Evolutionary conservation across 2,797 vertebrate genomes (phyloP), one percentile per base, ranked within the genome.

Genomic region (Ptychobarbus kaznakovi): DNA sequence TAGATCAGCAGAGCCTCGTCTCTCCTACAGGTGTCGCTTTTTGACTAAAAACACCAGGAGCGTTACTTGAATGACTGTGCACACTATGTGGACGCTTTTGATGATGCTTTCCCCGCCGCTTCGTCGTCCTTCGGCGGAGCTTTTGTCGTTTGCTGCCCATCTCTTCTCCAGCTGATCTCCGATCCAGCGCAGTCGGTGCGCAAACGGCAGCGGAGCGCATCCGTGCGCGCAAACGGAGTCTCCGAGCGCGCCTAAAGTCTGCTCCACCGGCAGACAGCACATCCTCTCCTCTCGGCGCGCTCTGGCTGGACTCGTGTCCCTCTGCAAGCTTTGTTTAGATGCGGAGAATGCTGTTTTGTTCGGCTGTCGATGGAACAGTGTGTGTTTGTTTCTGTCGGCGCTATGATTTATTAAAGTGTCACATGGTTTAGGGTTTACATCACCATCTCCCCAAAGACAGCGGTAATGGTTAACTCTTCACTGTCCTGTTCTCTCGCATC

Each of bases 371-470:
- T 90, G 90, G 89, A 91, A 88, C 91, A 91, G 81, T 91, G 90
- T 87, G 91, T 91, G 89, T 93, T 93, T 93, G 91, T 92, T 84
- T 88, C 66, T 90, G 92, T 91, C 88, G 87, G 90, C 94, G 96
- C 94, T 95, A 96, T 96, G 96, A 97, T 97, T 96, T 96, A 97
- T 96, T 95, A 95, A 94, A 93, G 92, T 94, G 96, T 97, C 97
- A 97, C 97, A 96, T 97, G 97, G 93, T 96, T 90, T 93, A 91
- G 92, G 95, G 96, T 97, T 97, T 96, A 97, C 96, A 97, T 97
- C 97, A 98, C 97, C 96, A 95, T 93, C 91, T 96, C 96, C 95
- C 96, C 93, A 93, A 95, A 93, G 94, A 95, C 88, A 95, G 92
- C 94, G 91, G 94, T 94, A 93, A 93, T 93, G 92, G 92, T 96